phyloP scores from a whole-genome alignment of 2,113 vertebrate genomes.

The Patagioenas fasciata region DNA sequence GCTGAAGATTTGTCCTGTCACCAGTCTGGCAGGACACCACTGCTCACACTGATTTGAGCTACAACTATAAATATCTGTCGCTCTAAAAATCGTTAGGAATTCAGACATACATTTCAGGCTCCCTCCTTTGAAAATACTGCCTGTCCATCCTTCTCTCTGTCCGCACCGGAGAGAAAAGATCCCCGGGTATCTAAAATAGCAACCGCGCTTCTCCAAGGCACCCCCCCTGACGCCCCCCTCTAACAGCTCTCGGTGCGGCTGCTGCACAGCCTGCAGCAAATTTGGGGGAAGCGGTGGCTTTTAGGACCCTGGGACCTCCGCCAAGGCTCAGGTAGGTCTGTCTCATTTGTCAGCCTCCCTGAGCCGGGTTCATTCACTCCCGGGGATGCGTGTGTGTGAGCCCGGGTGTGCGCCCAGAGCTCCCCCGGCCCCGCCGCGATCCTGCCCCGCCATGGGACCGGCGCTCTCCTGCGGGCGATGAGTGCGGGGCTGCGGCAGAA shows the following conservation, averaged over 20 bases:
- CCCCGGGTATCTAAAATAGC: not conserved
- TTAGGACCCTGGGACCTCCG: slow-evolving; percentile 69
- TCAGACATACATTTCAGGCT: not conserved
- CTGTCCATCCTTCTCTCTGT: not conserved
- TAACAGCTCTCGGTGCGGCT: not conserved
- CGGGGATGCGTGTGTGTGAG: slow-evolving; percentile 20
- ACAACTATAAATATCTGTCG: not conserved
- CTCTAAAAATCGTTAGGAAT: not conserved
- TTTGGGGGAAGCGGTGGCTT: not conserved
- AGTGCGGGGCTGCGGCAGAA: not conserved
- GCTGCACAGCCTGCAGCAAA: not conserved
- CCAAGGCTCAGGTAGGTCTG: slow-evolving; percentile 65
- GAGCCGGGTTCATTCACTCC: slow-evolving; percentile 46
- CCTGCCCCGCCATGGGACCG: slow-evolving; percentile 43
- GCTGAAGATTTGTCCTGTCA: not conserved
- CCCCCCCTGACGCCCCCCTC: not conserved
- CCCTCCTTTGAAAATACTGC: not conserved
- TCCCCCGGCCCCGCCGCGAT: slow-evolving; percentile 41
- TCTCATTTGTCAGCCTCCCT: slow-evolving; percentile 50
- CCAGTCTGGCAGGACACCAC: not conserved
- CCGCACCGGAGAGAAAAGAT: not conserved
- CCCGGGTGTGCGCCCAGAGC: not conserved
- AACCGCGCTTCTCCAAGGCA: not conserved
- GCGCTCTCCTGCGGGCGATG: not conserved
- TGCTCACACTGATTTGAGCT: not conserved